Base-by-base conservation (phyloP, 2,888 invertebrate species). In the Tinea semifulvella region DNA sequence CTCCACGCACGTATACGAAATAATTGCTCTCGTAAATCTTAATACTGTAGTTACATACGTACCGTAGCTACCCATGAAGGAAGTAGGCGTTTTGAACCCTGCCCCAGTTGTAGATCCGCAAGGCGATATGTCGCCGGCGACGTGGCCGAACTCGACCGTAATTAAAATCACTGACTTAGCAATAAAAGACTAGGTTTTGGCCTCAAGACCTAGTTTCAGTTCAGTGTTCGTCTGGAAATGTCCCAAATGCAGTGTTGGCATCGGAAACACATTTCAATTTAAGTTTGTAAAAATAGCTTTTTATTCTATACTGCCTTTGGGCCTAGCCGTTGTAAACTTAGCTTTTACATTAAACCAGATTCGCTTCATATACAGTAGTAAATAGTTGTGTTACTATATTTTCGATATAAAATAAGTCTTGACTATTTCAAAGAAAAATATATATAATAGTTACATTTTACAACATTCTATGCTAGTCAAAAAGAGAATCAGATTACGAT, bases 81-180 rank as follows among this genome's bases (percentile, higher is more conserved):
- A 64, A 65, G 65, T 64, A 57, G 63, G 60, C 61, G 68, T 62
- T 54, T 52, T 52, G 48, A 55, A 54, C 51, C 55, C 42, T 17
- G 31, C 40, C 40, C 28, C 31, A 47, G 48, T 43, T 55, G 53
- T 52, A 56, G 67, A 68, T 67, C 52, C 56, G 57, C 48, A 51
- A 51, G 48, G 56, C 56, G 64, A 56, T 56, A 56, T 51, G 46
- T 43, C 25, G 26, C 18, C 45, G 17, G 31, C 28, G 28, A 40
- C 40, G 22, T 40, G 19, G 40, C 44, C 44, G 40, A 46, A 46
- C 49, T 48, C 49, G 52, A 56, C 47, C 59, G 63, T 64, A 66
- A 67, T 68, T 68, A 68, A 66, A 66, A 59, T 50, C 55, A 58
- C 62, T 63, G 62, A 66, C 63, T 54, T 56, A 55, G 61, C 61